Conservation (phyloP, 2,113 vertebrate species). For the Labeo rohita region DNA sequence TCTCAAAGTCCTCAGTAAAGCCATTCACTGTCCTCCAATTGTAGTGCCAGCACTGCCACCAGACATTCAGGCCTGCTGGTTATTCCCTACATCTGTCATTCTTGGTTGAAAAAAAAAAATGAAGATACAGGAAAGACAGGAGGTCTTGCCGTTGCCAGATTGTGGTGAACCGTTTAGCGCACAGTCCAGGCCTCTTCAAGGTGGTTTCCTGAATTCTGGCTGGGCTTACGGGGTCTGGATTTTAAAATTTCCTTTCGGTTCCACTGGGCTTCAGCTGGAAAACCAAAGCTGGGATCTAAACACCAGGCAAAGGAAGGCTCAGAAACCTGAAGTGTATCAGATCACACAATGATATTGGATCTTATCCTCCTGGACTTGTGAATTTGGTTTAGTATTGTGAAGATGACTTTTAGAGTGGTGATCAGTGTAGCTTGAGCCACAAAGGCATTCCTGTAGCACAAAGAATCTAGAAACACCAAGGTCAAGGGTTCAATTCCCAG, state of each 20-base stretch:
- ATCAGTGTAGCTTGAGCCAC: background rate
- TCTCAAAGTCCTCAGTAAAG: background rate
- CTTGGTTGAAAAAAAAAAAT: conserved; percentile 53
- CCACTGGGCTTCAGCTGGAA: conserved; percentile 31
- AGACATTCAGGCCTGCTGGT: conserved; percentile 58
- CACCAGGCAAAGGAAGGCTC: background rate
- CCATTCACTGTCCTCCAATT: conserved; percentile 57
- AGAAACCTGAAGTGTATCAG: background rate
- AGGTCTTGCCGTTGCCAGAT: conserved; percentile 30
- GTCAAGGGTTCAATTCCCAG: background rate
- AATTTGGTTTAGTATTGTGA: conserved; percentile 1
- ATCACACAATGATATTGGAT: background rate
- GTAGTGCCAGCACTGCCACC: conserved; percentile 57
- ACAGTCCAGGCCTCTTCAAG: conserved; percentile 14
- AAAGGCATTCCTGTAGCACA: background rate
- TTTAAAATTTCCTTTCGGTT: background rate
- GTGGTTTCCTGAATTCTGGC: conserved; percentile 39
- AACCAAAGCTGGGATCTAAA: conserved; percentile 45
- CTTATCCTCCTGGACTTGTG: background rate
- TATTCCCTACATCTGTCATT: conserved; percentile 62
- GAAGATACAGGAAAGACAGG: background rate
- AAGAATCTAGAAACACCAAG: background rate
- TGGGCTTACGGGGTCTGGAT: conserved; percentile 24
- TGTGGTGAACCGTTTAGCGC: conserved; percentile 48
- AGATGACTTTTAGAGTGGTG: background rate